These are phyloP conservation scores for Aphrocallistes beatrix DNA, from an alignment of 37 sponge, comb jelly and placozoan genomes.

Conservation along the genomic window DNA sequence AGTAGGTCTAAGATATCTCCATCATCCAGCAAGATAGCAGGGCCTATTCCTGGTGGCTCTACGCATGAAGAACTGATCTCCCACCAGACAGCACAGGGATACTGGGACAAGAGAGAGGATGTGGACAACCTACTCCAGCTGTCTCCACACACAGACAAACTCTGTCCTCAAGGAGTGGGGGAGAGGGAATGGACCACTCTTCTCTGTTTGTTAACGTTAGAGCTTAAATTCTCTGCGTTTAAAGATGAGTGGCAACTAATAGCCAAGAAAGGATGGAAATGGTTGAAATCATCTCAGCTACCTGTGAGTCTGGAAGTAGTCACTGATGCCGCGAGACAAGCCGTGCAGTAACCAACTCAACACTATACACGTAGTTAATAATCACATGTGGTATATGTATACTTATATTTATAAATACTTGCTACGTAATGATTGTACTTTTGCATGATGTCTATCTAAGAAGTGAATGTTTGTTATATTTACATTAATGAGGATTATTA, in stretches of 20 bases:
- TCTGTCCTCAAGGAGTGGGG: neutral
- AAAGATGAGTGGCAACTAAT: conserved; percentile 64
- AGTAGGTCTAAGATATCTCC: too few species aligned
- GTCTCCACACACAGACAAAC: neutral
- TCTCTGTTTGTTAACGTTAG: conserved; percentile 25
- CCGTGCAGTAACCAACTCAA: neutral
- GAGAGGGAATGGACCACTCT: conserved; percentile 40
- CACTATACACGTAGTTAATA: too few species aligned
- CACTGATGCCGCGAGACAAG: neutral
- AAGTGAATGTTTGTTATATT: too few species aligned
- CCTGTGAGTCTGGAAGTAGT: neutral
- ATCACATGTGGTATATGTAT: too few species aligned
- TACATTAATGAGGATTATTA: too few species aligned
- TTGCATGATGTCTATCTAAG: too few species aligned
- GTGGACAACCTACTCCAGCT: neutral
- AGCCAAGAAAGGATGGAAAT: conserved; percentile 47
- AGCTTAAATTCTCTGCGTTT: conserved; percentile 21
- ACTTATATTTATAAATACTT: too few species aligned
- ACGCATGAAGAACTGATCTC: neutral
- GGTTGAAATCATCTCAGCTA: conserved; percentile 22
- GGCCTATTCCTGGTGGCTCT: too few species aligned
- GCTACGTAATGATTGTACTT: too few species aligned
- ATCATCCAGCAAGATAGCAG: too few species aligned
- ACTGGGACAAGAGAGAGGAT: neutral
- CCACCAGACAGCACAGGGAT: neutral